phyloP scores from a whole-genome alignment of 2,888 invertebrate species.

The Eupithecia tripunctaria region DNA sequence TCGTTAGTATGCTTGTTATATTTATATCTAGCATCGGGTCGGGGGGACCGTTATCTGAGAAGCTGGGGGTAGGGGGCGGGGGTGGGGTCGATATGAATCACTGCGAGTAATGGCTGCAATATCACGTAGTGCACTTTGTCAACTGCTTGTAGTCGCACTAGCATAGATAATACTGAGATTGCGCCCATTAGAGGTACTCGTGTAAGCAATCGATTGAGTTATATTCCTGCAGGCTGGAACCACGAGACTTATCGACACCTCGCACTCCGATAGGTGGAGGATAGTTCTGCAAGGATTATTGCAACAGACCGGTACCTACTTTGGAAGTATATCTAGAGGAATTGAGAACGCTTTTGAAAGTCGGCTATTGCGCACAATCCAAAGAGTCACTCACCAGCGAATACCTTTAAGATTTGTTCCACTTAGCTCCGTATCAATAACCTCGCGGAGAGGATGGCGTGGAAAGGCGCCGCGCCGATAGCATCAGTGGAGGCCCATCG shows the following conservation, averaged over 20 bases:
- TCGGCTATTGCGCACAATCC: conserved; percentile 3
- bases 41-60: conserved; percentile 66
- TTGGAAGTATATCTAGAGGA: background rate
- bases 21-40: conserved; percentile 44
- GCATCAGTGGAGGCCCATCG: conserved; percentile 63
- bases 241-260: conserved; percentile 17
- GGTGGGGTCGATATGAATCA: conserved; percentile 80
- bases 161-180: conserved; percentile 81
- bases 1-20: conserved; percentile 36
- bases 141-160: conserved; percentile 80
- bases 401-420: conserved; percentile 59
- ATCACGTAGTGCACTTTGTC: conserved; percentile 85
- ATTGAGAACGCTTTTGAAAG: conserved; percentile 8
- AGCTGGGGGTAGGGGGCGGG: conserved; percentile 59
- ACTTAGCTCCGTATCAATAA: conserved; percentile 72
- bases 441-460: conserved; percentile 64
- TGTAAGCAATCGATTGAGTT: conserved; percentile 59
- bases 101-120: conserved; percentile 83
- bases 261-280: background rate
- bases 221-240: conserved; percentile 48
- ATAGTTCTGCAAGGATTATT: background rate
- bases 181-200: conserved; percentile 64
- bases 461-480: conserved; percentile 71
- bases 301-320: background rate
- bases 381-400: conserved; percentile 34